Percentiles rank a stretch among this genome's conserved stretches.
These are phyloP conservation scores for Harlomillsia oculata DNA, from an alignment of 1,140 invertebrate species.

Conservation along the genomic window DNA sequence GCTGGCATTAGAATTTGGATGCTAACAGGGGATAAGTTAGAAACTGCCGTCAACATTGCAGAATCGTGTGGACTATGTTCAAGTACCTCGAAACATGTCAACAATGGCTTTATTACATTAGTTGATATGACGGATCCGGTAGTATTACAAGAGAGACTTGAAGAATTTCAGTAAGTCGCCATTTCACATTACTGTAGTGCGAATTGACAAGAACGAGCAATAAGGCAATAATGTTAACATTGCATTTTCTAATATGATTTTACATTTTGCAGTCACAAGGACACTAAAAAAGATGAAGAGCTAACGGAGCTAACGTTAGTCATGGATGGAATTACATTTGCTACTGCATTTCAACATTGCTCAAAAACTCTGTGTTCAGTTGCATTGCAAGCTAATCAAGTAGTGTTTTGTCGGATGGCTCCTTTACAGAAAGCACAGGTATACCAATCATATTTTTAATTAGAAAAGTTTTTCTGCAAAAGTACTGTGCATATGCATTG, in stretches of 20 bases:
- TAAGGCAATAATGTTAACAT: constrained; percentile 56
- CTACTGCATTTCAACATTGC: constrained; percentile 44
- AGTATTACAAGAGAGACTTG: not conserved
- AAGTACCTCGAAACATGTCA: not conserved
- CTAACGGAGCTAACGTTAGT: constrained; percentile 39
- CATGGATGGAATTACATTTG: constrained; percentile 47
- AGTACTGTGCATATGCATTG: too few species aligned
- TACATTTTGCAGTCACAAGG: constrained; percentile 54
- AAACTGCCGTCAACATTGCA: constrained; percentile 67
- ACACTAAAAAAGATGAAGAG: constrained; percentile 66
- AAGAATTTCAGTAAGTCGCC: constrained; percentile 4
- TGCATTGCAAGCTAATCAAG: constrained; percentile 52
- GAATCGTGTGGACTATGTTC: constrained; percentile 56
- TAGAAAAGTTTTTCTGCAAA: too few species aligned
- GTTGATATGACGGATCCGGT: constrained; percentile 39
- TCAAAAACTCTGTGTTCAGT: constrained; percentile 48
- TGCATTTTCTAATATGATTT: not conserved
- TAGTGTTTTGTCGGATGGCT: constrained; percentile 67
- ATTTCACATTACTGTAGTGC: too few species aligned
- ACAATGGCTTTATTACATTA: constrained; percentile 46
- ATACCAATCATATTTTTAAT: too few species aligned
- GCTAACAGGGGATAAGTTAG: constrained; percentile 67
- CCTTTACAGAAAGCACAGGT: constrained; percentile 68
- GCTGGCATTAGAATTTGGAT: constrained; percentile 50
- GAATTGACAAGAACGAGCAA: too few species aligned